Conservation (phyloP, 2,888 invertebrate genomes). For the Polyploca ridens region DNA sequence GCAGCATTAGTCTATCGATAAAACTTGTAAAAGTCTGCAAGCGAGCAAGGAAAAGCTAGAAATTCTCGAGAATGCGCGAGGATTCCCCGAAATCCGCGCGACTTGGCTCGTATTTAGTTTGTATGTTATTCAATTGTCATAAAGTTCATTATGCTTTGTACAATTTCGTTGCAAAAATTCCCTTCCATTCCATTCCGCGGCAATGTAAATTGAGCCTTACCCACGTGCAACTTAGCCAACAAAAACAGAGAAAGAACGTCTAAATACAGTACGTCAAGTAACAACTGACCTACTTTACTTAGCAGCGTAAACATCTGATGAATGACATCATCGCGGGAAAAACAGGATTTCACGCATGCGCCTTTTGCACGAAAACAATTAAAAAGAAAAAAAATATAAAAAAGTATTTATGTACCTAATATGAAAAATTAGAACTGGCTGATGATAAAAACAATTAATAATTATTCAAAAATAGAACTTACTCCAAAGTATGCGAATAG, state of each 20-base stretch:
- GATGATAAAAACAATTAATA: background rate
- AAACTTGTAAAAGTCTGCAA: constrained; percentile 3
- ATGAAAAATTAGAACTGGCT: background rate
- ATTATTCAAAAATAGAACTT: constrained; percentile 40
- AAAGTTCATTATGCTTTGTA: no score
- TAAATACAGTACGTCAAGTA: constrained; percentile 24
- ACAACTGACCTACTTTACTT: constrained; percentile 36
- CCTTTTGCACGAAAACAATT: constrained; percentile 12
- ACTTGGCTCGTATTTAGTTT: no score
- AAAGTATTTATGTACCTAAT: constrained; percentile 7
- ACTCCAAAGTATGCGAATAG: constrained; percentile 67
- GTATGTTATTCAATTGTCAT: no score
- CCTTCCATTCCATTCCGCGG: no score
- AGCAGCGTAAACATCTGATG: constrained; percentile 30
- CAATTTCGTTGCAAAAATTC: no score
- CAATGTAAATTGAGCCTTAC: no score
- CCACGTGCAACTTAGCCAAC: constrained; percentile 16
- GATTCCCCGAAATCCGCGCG: no score
- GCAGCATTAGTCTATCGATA: background rate
- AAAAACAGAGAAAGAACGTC: constrained; percentile 24
- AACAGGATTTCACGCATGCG: constrained; percentile 41
- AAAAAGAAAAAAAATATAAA: background rate
- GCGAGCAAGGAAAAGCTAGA: background rate
- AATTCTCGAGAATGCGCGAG: no score
- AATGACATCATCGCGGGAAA: constrained; percentile 42